A percentile compares a stretch with the other conserved stretches of the same genome.
phyloP scores from a whole-genome alignment of 2,113 vertebrate species.

The Hyaena hyaena region DNA sequence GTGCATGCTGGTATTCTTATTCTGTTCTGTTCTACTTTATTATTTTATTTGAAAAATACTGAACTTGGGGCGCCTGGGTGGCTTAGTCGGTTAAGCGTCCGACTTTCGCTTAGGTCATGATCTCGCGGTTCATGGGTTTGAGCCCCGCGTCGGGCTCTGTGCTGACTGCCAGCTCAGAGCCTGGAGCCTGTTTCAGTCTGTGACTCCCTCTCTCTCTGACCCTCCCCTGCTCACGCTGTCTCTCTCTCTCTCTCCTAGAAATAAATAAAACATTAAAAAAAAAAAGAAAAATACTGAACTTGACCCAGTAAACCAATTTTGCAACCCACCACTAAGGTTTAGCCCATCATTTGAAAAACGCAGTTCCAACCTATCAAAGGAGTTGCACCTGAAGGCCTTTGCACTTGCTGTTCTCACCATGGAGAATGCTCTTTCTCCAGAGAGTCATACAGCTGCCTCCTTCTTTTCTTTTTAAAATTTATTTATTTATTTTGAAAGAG shows the following conservation, averaged over 20 bases:
- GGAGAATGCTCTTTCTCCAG: background rate
- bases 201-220: no score
- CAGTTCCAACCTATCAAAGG: background rate
- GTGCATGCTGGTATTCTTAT: background rate
- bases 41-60: conserved; percentile 6
- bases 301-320: background rate
- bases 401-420: background rate
- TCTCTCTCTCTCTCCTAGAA: no score
- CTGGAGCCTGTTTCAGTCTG: no score
- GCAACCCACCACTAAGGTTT: background rate
- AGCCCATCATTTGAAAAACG: background rate
- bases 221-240: no score
- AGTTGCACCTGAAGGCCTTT: background rate
- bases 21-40: conserved; percentile 5
- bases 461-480: no score
- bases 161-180: no score
- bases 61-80: background rate
- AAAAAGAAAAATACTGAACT: background rate
- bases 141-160: no score
- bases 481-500: no score
- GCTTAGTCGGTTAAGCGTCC: no score
- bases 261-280: no score
- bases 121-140: no score
- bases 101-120: no score
- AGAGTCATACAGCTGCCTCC: background rate